These are phyloP conservation scores for Alauda arvensis DNA, from an alignment of 2,797 vertebrate genomes.

Conservation along the genomic window DNA sequence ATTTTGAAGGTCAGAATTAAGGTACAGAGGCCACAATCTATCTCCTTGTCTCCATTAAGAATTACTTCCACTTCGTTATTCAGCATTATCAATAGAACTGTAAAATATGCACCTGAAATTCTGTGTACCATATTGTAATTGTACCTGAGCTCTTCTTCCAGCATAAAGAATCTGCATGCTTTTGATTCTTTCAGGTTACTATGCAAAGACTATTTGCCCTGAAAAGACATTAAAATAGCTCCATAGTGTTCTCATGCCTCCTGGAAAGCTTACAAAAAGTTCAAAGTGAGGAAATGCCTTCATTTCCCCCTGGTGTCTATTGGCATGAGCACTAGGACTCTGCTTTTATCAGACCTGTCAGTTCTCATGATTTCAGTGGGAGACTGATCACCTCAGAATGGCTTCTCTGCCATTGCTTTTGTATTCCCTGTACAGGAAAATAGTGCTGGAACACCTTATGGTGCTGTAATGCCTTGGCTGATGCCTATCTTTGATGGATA, in stretches of 20 bases:
- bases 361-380: not conserved
- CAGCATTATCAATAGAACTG: not conserved
- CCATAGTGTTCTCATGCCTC: not conserved
- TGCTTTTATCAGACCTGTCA: slow-evolving; percentile 21
- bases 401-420: not conserved
- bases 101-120: not conserved
- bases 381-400: not conserved
- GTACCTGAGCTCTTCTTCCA: not conserved
- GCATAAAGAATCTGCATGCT: not conserved
- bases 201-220: slow-evolving; percentile 2
- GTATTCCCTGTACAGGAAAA: not conserved
- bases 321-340: not conserved
- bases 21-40: not conserved
- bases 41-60: not conserved
- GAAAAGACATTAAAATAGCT: slow-evolving; percentile 15
- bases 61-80: not conserved
- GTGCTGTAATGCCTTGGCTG: not conserved
- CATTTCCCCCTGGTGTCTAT: not conserved
- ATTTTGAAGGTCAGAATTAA: slow-evolving; percentile 18
- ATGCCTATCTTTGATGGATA: not conserved
- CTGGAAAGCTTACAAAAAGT: slow-evolving; percentile 27
- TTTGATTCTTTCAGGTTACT: slow-evolving; percentile 33
- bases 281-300: slow-evolving; percentile 38
- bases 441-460: not conserved
- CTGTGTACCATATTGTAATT: not conserved